Evolutionary conservation across 2,888 invertebrate genomes (phyloP).

Genomic region (Thumatha senex): DNA sequence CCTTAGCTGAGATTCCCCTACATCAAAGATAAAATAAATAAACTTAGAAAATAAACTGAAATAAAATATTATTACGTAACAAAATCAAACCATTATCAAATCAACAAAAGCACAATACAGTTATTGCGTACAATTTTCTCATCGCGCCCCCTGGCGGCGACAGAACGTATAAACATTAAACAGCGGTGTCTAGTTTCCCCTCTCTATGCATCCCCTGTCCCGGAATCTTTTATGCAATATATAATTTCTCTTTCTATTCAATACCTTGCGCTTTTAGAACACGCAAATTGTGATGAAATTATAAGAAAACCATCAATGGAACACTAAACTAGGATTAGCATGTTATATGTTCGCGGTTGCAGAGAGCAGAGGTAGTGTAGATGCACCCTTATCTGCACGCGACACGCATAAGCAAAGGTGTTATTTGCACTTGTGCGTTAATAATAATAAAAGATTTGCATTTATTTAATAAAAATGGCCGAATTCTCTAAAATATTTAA

Average conservation of each 20-base stretch:
- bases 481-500: neutral
- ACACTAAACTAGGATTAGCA: neutral
- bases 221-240: conserved; percentile 14
- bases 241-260: conserved; percentile 9
- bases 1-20: no score
- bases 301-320: neutral
- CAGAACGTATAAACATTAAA: conserved; percentile 50
- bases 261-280: conserved; percentile 19
- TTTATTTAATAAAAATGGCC: conserved; percentile 2
- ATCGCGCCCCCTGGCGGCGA: conserved; percentile 31
- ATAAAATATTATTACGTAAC: neutral
- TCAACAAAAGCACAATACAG: conserved; percentile 6
- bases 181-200: conserved; percentile 35
- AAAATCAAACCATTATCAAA: conserved; percentile 11
- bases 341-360: neutral
- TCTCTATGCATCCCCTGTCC: conserved; percentile 19
- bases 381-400: conserved; percentile 43
- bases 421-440: conserved; percentile 29
- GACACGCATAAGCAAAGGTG: conserved; percentile 27
- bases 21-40: no score
- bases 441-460: conserved; percentile 7
- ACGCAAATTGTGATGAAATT: neutral
- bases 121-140: conserved; percentile 16
- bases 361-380: conserved; percentile 29
- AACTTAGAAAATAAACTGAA: no score